These are phyloP conservation scores for Notospermus geniculatus DNA, from an alignment of 1,140 invertebrate genomes.

Conservation along the genomic window DNA sequence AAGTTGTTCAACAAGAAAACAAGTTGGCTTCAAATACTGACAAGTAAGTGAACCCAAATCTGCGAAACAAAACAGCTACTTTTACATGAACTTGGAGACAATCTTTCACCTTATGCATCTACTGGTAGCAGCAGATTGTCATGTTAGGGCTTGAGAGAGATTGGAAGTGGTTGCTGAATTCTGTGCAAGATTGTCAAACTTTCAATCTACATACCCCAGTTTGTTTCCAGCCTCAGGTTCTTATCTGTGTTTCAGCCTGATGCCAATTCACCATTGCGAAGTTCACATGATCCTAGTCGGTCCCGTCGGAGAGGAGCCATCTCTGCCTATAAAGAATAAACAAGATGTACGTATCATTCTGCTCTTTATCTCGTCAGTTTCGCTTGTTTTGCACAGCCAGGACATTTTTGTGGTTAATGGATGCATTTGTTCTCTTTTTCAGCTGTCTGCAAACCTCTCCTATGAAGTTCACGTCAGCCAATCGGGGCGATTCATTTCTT, in stretches of 20 bases:
- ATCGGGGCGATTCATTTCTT: constrained; percentile 60
- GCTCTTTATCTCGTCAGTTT: neutral
- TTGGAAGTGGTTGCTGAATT: too few species aligned
- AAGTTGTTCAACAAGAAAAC: constrained; percentile 74
- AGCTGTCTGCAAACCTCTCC: constrained; percentile 66
- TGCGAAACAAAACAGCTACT: too few species aligned
- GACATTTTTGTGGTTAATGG: too few species aligned
- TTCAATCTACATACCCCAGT: too few species aligned
- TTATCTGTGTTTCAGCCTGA: constrained; percentile 60
- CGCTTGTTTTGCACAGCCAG: too few species aligned
- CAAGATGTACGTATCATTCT: constrained; percentile 38
- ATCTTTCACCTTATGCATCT: too few species aligned
- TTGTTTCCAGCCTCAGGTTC: too few species aligned
- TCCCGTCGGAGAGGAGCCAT: constrained; percentile 72
- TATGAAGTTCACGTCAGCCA: constrained; percentile 71
- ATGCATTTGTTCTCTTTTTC: constrained; percentile 29
- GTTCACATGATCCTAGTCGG: constrained; percentile 84
- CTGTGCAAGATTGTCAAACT: too few species aligned
- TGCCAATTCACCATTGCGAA: constrained; percentile 81
- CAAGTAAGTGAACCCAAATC: constrained; percentile 52
- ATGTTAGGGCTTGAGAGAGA: too few species aligned
- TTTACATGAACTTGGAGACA: too few species aligned
- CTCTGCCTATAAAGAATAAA: constrained; percentile 64
- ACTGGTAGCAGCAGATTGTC: too few species aligned
- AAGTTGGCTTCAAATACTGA: constrained; percentile 66